These are phyloP conservation scores for Dusona sp. DNA, from an alignment of 2,888 invertebrate species.

Conservation along the genomic window DNA sequence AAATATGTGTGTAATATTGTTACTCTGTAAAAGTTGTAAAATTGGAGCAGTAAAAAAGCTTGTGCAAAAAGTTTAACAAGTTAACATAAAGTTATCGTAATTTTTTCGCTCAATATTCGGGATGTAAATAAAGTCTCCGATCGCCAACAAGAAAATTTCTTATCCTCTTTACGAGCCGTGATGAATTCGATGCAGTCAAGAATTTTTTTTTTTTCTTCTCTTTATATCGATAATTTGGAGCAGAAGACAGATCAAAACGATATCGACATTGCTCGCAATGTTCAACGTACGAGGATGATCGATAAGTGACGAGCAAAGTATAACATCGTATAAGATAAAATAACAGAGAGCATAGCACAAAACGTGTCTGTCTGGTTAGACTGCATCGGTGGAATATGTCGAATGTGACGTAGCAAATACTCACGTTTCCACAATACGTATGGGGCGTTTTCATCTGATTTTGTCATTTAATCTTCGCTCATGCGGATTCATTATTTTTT, in stretches of 20 bases:
- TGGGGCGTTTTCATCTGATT: constrained; percentile 12
- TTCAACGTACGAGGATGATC: constrained; percentile 46
- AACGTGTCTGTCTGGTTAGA: constrained; percentile 37
- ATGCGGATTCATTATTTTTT: not conserved
- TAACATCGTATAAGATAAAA: constrained; percentile 34
- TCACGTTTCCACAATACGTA: constrained; percentile 26
- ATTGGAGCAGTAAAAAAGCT: not conserved
- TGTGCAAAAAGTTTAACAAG: not conserved
- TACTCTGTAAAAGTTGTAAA: not conserved
- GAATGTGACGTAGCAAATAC: constrained; percentile 56
- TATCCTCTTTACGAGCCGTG: not conserved
- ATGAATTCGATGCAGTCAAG: not conserved
- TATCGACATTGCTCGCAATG: constrained; percentile 22
- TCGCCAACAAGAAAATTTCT: not conserved
- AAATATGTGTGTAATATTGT: not conserved
- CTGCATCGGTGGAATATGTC: constrained; percentile 53
- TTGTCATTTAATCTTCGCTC: not conserved
- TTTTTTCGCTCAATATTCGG: not conserved
- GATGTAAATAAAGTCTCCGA: not conserved
- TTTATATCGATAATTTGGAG: not conserved
- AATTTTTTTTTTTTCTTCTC: not conserved
- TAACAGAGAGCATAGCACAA: constrained; percentile 15
- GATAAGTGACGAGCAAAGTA: constrained; percentile 49
- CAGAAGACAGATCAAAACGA: not conserved
- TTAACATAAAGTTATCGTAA: not conserved